A percentile compares a stretch with the other conserved stretches of the same genome.
Evolutionary conservation across 2,888 invertebrate species (phyloP).

Genomic region (Nomada hirtipes): DNA sequence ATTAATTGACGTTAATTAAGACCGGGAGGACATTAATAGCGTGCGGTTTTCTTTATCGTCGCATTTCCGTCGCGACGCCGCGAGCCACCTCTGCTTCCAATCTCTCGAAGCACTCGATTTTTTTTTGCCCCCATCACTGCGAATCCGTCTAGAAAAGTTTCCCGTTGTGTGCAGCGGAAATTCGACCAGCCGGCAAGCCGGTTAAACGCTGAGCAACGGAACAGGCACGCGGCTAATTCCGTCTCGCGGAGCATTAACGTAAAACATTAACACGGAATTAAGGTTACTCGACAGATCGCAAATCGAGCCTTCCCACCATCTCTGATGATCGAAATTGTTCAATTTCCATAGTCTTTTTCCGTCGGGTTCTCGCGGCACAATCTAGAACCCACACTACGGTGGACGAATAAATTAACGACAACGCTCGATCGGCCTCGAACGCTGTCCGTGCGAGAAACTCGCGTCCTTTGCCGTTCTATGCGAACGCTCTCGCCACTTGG

Average conservation of each 20-base stretch:
- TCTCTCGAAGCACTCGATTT: neutral
- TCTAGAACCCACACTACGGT: neutral
- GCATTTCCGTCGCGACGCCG: slow-evolving; percentile 46
- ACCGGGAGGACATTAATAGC: slow-evolving; percentile 58
- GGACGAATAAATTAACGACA: slow-evolving; percentile 39
- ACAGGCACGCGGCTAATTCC: slow-evolving; percentile 64
- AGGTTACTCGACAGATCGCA: slow-evolving; percentile 27
- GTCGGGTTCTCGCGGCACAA: too few relatives aligned
- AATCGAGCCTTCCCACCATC: neutral
- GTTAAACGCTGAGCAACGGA: slow-evolving; percentile 61
- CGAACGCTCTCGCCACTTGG: slow-evolving; percentile 32
- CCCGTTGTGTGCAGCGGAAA: slow-evolving; percentile 45
- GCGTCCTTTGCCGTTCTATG: slow-evolving; percentile 61
- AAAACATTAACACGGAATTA: slow-evolving; percentile 67
- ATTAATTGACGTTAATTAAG: slow-evolving; percentile 71
- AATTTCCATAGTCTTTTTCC: neutral
- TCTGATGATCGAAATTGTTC: neutral
- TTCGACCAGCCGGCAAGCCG: slow-evolving; percentile 61
- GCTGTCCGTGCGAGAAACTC: slow-evolving; percentile 58
- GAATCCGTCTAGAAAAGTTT: neutral
- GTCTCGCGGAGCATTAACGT: slow-evolving; percentile 63
- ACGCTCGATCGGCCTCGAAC: slow-evolving; percentile 58
- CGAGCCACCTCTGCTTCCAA: neutral
- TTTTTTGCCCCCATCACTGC: neutral
- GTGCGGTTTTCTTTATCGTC: slow-evolving; percentile 54